phyloP scores from a whole-genome alignment of 2,113 vertebrate species.

The Myiozetetes cayanensis region DNA sequence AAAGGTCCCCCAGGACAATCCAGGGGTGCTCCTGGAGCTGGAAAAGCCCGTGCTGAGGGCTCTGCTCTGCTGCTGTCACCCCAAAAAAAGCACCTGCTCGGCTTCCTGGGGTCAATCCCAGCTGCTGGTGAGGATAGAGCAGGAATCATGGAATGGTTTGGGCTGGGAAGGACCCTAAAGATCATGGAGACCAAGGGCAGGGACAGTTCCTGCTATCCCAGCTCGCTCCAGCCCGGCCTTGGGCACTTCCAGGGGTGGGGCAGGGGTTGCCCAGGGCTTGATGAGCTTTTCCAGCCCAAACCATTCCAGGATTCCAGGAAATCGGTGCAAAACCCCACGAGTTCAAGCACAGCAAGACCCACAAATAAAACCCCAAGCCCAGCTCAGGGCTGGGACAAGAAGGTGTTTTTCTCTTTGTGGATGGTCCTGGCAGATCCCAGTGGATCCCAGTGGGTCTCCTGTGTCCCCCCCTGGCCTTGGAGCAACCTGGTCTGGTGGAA shows the following conservation, averaged over 20 bases:
- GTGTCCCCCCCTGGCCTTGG: no score
- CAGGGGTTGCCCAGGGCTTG: not conserved
- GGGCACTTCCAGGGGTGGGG: not conserved
- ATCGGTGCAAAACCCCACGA: no score
- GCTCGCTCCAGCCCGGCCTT: not conserved
- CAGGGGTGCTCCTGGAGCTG: not conserved
- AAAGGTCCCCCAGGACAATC: not conserved
- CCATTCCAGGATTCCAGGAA: no score
- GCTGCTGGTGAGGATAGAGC: not conserved
- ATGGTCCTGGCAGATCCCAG: no score
- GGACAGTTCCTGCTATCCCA: not conserved
- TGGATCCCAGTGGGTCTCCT: no score
- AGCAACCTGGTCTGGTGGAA: accelerated
- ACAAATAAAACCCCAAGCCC: no score
- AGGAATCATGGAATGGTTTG: not conserved
- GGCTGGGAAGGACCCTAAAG: not conserved
- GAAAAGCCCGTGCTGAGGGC: not conserved
- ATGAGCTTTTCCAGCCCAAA: no score
- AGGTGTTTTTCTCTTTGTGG: no score
- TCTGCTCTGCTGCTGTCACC: not conserved
- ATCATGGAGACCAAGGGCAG: not conserved
- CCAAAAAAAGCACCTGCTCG: not conserved
- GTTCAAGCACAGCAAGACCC: no score
- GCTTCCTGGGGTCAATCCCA: not conserved
- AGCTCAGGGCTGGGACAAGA: no score